Evolutionary conservation across 2,888 invertebrate genomes (phyloP), one percentile per base, ranked within the genome.

Genomic region (Apantesis nais): DNA sequence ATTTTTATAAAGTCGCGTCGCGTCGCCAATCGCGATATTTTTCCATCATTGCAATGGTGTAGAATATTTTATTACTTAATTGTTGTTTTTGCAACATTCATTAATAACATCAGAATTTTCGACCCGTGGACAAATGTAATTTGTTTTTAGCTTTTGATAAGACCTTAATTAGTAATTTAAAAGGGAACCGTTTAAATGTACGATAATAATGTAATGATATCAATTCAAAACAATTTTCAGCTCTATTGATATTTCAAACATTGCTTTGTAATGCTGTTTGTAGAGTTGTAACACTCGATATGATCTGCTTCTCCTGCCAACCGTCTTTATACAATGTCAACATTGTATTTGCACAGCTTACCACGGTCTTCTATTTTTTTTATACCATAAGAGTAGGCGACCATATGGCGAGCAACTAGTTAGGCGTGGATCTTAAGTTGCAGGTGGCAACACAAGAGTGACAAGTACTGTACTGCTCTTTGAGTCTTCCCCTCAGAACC

Each of bases 1-100:
- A 86, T 86, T 85, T 85, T 79, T 84, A 82, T 75, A 75, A 73
- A 75, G 73, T 62, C 76, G 71, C 74, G 78, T 74, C 75, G 73
- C 75, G 70, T 76, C 76, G 77, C 70, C 75, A 73, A 82, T 77
- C 77, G 75, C 80, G 70, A 77, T 77, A 74, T 78, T 78, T 74
- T 78, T 75, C 62, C 63, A 68, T 62, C 52, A 63, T 65, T 72
- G 63, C 62, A 67, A 74, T 68, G 62, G 55, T 62, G 65, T 71
- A 70, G 16, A 71, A 73, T 68, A 62, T 62, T 73, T 68, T 62
- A 68, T 73, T 75, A 68, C 61, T 70, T 66, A 74, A 70, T 60
- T 61, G 31, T 62, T 62, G 67, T 60, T 39, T 67, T 68, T 37
- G 37, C 14, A 68, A n/a, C 58, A 62, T 69, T 65, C 64, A 58